Percentiles rank a stretch among this genome's conserved stretches.
Evolutionary conservation across 1,140 invertebrate species (phyloP).

Genomic region (Drosophila suzukii): DNA sequence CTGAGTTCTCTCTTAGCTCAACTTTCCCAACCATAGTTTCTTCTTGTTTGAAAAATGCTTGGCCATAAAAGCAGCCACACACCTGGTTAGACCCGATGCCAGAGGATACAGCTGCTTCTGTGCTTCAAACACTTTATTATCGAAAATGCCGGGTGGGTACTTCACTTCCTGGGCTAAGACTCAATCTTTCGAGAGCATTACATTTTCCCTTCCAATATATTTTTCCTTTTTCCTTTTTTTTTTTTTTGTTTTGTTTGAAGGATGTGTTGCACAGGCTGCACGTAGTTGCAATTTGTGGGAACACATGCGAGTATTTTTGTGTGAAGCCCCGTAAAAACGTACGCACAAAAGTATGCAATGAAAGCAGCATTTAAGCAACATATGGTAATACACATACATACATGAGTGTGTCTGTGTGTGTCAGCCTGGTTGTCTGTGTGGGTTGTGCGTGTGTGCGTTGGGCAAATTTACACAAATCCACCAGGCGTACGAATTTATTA

Average conservation of each 20-base stretch:
- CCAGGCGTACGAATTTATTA: constrained; percentile 69
- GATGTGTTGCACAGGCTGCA: constrained; percentile 37
- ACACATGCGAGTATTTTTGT: constrained; percentile 26
- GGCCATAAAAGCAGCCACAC: neutral
- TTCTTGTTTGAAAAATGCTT: constrained; percentile 1
- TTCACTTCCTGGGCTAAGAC: constrained; percentile 18
- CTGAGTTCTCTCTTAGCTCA: neutral
- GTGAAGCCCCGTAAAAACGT: constrained; percentile 21
- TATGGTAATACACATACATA: constrained; percentile 31
- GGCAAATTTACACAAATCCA: constrained; percentile 74
- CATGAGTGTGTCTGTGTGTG: constrained; percentile 5
- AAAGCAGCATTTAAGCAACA: constrained; percentile 58
- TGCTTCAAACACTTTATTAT: constrained; percentile 33
- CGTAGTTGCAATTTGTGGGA: constrained; percentile 35
- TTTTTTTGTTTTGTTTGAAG: neutral
- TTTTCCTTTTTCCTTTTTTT: neutral
- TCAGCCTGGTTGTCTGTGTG: constrained; percentile 14
- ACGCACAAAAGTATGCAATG: constrained; percentile 59
- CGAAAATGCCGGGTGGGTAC: constrained; percentile 4
- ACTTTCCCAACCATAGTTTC: neutral
- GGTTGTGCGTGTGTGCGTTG: constrained; percentile 27
- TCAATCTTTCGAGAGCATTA: constrained; percentile 23
- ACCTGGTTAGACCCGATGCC: neutral
- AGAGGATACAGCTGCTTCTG: constrained; percentile 6
- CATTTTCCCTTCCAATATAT: constrained; percentile 3